A percentile compares a stretch with the other conserved stretches of the same genome.
Conservation (phyloP, 2,113 vertebrate species). For the Strigops habroptila region DNA sequence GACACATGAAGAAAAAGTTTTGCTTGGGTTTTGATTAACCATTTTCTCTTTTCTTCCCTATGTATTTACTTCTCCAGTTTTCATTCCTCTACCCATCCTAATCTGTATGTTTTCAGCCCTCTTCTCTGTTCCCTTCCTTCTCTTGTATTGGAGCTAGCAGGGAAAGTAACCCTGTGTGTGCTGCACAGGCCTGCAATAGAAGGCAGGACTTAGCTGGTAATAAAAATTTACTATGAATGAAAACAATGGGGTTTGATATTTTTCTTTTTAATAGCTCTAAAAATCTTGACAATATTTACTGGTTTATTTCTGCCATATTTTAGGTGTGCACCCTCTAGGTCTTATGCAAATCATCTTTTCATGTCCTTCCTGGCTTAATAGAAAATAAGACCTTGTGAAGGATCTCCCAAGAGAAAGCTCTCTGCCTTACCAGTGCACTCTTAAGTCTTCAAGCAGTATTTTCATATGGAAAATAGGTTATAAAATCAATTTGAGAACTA, state of each 20-base stretch:
- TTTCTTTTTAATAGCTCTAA: not conserved
- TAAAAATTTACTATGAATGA: not conserved
- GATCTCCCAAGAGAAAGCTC: not conserved
- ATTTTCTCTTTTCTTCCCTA: not conserved
- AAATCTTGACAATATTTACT: not conserved
- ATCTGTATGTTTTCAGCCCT: not conserved
- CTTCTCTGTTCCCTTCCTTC: not conserved
- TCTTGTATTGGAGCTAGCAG: not conserved
- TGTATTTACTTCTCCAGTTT: not conserved
- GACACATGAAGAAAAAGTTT: not conserved
- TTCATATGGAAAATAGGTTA: not conserved
- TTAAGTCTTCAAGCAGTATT: not conserved
- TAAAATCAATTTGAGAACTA: not conserved
- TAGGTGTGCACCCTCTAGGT: not conserved
- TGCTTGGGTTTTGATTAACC: accelerated
- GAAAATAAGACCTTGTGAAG: not conserved
- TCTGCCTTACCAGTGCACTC: not conserved
- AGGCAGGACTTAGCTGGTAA: not conserved
- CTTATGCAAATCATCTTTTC: not conserved
- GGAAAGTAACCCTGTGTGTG: not conserved
- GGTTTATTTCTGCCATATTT: not conserved
- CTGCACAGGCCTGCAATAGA: not conserved
- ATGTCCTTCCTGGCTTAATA: not conserved
- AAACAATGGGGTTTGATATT: not conserved
- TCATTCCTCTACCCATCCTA: not conserved